Evolutionary conservation across 92 coral and sea anemone genomes (phyloP).

Genomic region (Actinostola sp.): DNA sequence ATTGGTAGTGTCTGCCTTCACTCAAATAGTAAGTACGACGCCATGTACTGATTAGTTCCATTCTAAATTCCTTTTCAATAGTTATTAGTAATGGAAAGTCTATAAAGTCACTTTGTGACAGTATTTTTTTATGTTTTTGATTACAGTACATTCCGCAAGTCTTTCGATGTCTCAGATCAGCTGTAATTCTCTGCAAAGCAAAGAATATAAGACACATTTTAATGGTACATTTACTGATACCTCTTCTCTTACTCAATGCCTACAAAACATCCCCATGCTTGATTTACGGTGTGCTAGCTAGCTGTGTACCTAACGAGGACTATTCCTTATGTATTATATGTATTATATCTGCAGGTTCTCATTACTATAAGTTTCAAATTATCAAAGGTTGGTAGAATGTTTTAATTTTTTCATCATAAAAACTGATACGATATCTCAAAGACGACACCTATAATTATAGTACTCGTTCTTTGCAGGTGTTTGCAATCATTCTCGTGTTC

Average conservation of each 20-base stretch:
- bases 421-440: background rate
- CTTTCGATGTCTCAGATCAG: constrained; percentile 76
- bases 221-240: constrained; percentile 57
- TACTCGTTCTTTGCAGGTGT: constrained; percentile 50
- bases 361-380: constrained; percentile 69
- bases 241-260: too few relatives aligned
- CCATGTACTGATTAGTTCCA: too few relatives aligned
- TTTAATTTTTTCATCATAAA: background rate
- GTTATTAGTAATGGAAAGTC: too few relatives aligned
- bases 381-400: constrained; percentile 54
- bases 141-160: constrained; percentile 78
- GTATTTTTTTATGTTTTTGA: background rate
- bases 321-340: background rate
- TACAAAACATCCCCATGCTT: too few relatives aligned
- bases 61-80: background rate
- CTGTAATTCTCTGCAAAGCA: constrained; percentile 81
- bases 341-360: constrained; percentile 51
- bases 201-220: constrained; percentile 89
- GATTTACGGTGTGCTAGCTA: too few relatives aligned
- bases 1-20: constrained; percentile 53
- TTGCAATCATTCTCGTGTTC: constrained; percentile 82
- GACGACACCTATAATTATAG: background rate
- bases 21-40: constrained; percentile 58
- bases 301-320: background rate
- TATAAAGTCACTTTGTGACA: background rate